Base-by-base conservation (phyloP, 2,113 vertebrate genomes). In the Nibea coibor region DNA sequence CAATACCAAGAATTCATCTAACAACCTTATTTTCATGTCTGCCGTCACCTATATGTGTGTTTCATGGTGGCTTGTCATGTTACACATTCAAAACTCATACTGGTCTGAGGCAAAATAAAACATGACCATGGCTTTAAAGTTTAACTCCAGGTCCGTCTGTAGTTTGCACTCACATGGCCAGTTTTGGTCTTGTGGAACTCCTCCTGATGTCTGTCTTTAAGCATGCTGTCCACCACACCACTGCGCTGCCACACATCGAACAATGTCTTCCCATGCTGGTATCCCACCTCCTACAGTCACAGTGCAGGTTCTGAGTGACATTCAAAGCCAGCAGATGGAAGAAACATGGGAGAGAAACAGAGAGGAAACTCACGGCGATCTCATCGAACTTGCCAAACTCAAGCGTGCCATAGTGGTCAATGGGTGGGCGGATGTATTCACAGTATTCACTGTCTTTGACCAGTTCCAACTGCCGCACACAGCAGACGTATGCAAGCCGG, bases 381-480 rank as follows among this genome's bases (percentile, higher is more conserved):
- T 99, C 97, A 0, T 97, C 93, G 10, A 99, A 99, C 69, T 97
- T 99, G 78, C 95, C 94, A 0, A 99, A 99, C 48, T 99, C 97
- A 71, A 99, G 93, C 0, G 97, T 98, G 47, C 97, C 87, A 4
- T 98, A 99, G 75, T 93, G 92, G 90, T 99, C 96, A 0, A 99
- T 98, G 80, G 97, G 96, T 0, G 97, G 97, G 0, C 97, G 95
- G 83, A 99, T 96, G 82, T 96, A 99, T 93, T 99, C 97, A 53
- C 98, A 98, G 89, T 98, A 98, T 0, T 98, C 96, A 0, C 97
- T 96, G 91, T 59, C 96, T 94, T 93, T 97, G 78, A 99, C 98
- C 87, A 94, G 88, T 85, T 98, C 97, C 84, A 99, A 94, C 93
- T 99, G 98, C 84, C 96, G 93, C 72, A 98, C 97, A 0, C 97